Percentiles rank a stretch among this genome's conserved stretches.
These are phyloP conservation scores for Borostomias antarcticus DNA, from an alignment of 2,797 vertebrate species.

Conservation along the genomic window DNA sequence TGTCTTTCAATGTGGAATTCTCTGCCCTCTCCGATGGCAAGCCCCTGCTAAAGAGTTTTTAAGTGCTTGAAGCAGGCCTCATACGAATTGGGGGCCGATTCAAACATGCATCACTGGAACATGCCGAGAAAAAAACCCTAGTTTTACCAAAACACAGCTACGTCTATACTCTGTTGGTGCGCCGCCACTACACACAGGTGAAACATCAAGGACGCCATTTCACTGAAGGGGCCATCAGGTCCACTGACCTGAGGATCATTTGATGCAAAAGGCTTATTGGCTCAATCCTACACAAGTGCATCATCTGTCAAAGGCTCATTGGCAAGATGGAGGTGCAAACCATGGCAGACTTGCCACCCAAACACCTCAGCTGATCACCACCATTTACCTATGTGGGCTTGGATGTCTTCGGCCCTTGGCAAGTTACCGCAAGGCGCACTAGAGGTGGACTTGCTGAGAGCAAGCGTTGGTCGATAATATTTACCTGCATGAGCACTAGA, in stretches of 20 bases:
- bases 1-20: no score
- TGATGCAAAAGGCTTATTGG: conserved; percentile 15
- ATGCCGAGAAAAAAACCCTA: conserved; percentile 5
- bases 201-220: conserved; percentile 10
- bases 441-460: no score
- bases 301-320: conserved; percentile 12
- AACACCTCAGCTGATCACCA: no score
- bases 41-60: no score
- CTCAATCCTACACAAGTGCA: conserved; percentile 9
- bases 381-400: no score
- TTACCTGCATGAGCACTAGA: no score
- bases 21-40: no score
- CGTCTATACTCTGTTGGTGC: not conserved
- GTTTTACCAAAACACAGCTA: conserved; percentile 6
- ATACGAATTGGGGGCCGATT: conserved; percentile 14
- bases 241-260: conserved; percentile 10
- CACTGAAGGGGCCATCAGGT: conserved; percentile 13
- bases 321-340: conserved; percentile 5
- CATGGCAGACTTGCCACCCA: not conserved
- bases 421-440: no score
- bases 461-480: no score
- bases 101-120: not conserved
- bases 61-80: conserved; percentile 3
- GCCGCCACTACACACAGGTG: not conserved
- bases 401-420: no score